Evolutionary conservation across 2,113 vertebrate genomes (phyloP).

Genomic region (Caranx melampygus): DNA sequence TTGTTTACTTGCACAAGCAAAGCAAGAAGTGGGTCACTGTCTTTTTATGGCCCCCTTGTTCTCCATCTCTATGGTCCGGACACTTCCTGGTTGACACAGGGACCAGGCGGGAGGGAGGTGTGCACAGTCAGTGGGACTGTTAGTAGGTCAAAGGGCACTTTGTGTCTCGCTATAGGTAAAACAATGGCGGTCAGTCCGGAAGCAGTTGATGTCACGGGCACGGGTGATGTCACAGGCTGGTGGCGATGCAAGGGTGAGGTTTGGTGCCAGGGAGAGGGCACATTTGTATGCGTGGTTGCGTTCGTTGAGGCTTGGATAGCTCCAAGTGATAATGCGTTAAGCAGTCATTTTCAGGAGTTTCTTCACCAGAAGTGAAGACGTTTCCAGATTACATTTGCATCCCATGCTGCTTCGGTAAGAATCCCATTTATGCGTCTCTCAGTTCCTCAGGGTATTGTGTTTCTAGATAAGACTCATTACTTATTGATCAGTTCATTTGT

Average conservation of each 20-base stretch:
- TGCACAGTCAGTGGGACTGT: constrained; percentile 15
- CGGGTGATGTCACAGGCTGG: constrained; percentile 69
- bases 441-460: constrained; percentile 26
- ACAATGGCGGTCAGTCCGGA: constrained; percentile 46
- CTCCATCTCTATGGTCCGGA: constrained; percentile 21
- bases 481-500: constrained; percentile 53
- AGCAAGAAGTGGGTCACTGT: constrained; percentile 53
- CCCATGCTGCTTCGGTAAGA: constrained; percentile 52
- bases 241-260: constrained; percentile 40
- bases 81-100: constrained; percentile 59
- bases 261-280: constrained; percentile 38
- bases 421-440: constrained; percentile 9
- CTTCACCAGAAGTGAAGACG: not conserved
- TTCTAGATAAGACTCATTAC: constrained; percentile 39
- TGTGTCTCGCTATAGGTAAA: constrained; percentile 48
- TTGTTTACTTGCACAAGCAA: constrained; percentile 59
- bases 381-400: constrained; percentile 16
- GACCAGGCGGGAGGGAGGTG: not conserved
- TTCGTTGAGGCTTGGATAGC: not conserved
- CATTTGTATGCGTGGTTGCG: not conserved
- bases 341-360: not conserved
- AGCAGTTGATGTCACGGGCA: constrained; percentile 46
- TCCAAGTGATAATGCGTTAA: not conserved
- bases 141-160: constrained; percentile 55
- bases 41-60: constrained; percentile 63